Conservation (phyloP, 2,797 vertebrate species). For the Peromyscus nudipes region DNA sequence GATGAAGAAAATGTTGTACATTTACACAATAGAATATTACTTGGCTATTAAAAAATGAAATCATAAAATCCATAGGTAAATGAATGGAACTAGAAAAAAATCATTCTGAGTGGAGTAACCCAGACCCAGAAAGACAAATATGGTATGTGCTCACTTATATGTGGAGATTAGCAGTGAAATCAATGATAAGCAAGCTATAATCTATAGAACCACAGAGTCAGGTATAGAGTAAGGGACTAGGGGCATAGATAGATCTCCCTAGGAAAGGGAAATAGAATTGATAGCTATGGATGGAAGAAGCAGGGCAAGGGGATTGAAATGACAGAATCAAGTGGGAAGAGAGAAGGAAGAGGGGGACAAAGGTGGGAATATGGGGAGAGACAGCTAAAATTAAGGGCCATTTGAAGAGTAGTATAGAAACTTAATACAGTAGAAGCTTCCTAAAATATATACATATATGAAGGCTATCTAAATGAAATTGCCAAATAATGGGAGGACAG, state of each 20-base stretch:
- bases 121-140: neutral
- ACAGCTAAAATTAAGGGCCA: neutral
- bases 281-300: neutral
- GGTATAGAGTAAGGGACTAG: neutral
- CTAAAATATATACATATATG: neutral
- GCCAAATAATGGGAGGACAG: neutral
- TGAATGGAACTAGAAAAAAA: neutral
- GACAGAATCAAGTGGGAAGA: neutral
- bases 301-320: neutral
- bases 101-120: neutral
- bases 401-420: neutral
- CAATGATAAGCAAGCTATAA: neutral
- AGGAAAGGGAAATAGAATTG: neutral
- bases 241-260: neutral
- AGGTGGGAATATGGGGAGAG: neutral
- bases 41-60: neutral
- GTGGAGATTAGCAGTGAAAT: neutral
- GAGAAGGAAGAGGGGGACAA: neutral
- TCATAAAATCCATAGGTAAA: neutral
- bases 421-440: neutral
- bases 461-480: neutral
- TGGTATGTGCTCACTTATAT: neutral
- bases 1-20: neutral
- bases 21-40: neutral
- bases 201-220: neutral